Percentiles rank a stretch among this genome's conserved stretches.
These are phyloP conservation scores for Ceratina australensis DNA, from an alignment of 1,140 invertebrate genomes.

Conservation along the genomic window DNA sequence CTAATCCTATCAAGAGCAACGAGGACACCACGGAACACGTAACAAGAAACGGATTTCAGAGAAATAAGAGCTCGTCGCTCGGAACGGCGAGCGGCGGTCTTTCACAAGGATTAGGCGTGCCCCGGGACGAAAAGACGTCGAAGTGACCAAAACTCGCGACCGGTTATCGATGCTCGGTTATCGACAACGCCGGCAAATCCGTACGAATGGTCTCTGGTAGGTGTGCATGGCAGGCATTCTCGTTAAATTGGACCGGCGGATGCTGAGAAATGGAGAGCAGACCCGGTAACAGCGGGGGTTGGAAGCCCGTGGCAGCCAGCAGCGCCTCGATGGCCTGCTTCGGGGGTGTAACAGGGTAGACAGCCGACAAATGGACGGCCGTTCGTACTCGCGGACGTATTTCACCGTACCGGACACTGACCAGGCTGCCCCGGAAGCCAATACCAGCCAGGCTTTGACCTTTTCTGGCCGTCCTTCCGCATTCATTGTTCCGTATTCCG, in stretches of 20 bases:
- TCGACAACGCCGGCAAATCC: conserved; percentile 62
- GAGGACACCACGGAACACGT: neutral
- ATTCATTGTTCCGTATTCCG: conserved; percentile 60
- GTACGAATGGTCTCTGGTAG: conserved; percentile 61
- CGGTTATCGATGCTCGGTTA: conserved; percentile 24
- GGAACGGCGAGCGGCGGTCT: neutral
- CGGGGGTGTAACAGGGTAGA: conserved; percentile 39
- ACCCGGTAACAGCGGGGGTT: conserved; percentile 21
- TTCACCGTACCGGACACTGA: conserved; percentile 66
- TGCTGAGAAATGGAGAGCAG: conserved; percentile 68
- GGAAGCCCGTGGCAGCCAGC: conserved; percentile 24
- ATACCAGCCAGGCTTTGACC: conserved; percentile 47
- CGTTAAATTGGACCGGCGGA: conserved; percentile 66
- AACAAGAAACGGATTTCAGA: neutral
- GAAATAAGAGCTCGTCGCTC: too few species aligned
- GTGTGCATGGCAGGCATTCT: conserved; percentile 60
- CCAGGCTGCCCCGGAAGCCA: conserved; percentile 55
- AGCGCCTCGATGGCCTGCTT: conserved; percentile 1
- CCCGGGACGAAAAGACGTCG: neutral
- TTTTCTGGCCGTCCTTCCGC: conserved; percentile 49
- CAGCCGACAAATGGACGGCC: conserved; percentile 70
- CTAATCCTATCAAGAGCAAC: neutral
- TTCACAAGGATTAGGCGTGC: neutral
- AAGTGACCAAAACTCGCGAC: conserved; percentile 15
- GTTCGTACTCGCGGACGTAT: conserved; percentile 69